Evolutionary conservation across 2,797 vertebrate species (phyloP).

Genomic region (Smutsia gigantea): DNA sequence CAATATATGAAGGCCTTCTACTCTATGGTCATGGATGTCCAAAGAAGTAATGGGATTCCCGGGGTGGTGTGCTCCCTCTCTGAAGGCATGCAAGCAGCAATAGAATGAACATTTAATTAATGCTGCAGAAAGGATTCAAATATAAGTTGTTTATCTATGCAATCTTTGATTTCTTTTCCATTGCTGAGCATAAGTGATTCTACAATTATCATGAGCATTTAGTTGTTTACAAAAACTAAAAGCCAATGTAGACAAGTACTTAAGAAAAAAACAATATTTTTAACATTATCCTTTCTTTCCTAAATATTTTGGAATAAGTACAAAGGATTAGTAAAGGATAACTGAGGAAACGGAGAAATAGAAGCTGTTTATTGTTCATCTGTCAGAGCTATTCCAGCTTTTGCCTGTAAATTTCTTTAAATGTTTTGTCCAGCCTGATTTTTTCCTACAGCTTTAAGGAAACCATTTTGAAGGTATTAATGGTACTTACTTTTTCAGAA

Average conservation of each 20-base stretch:
- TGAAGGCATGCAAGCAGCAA: not conserved
- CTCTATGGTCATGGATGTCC: not conserved
- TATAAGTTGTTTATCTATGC: not conserved
- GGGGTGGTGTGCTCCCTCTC: not conserved
- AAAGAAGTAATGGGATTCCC: not conserved
- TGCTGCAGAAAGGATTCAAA: not conserved
- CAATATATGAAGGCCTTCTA: not conserved
- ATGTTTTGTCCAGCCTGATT: not conserved
- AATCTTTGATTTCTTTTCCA: not conserved
- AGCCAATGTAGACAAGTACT: not conserved
- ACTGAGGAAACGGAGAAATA: not conserved
- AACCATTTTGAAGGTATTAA: slow-evolving; percentile 4
- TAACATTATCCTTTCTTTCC: not conserved
- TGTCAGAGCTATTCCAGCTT: slow-evolving; percentile 34
- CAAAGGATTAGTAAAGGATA: not conserved
- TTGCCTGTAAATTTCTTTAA: not conserved
- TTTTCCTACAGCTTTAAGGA: slow-evolving; percentile 15
- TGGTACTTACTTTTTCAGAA: not conserved
- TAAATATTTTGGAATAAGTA: slow-evolving; percentile 31
- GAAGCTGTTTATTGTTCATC: slow-evolving; percentile 18
- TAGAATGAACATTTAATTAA: not conserved
- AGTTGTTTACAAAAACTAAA: slow-evolving; percentile 45
- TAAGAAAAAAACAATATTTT: not conserved
- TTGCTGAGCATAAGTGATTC: not conserved
- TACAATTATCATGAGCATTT: not conserved